Conservation (phyloP, 2,888 invertebrate species). For the Drosophila demipolita region DNA sequence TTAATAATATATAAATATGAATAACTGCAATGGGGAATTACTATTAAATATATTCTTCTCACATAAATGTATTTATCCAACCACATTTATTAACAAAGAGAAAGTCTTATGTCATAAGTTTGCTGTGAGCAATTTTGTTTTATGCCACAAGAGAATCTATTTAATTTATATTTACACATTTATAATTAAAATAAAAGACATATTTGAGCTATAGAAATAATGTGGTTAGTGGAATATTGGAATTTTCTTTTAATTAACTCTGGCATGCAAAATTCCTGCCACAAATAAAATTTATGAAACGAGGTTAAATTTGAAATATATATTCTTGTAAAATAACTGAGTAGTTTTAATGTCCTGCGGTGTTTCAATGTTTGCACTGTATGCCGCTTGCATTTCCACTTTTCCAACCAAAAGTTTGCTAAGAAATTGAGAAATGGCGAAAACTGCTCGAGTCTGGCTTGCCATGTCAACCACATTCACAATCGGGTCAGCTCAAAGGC, state of each 20-base stretch:
- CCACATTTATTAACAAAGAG: no score
- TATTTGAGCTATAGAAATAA: not conserved
- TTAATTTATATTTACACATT: not conserved
- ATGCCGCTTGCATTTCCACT: constrained; percentile 16
- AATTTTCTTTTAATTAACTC: constrained; percentile 51
- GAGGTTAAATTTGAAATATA: constrained; percentile 40
- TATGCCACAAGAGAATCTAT: not conserved
- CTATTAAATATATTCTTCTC: not conserved
- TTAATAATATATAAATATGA: constrained; percentile 10
- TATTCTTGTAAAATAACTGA: constrained; percentile 20
- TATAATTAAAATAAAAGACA: not conserved
- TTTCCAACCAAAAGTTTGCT: constrained; percentile 28
- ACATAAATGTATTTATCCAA: not conserved
- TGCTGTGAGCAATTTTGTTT: not conserved
- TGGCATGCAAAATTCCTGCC: constrained; percentile 19
- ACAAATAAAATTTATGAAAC: constrained; percentile 30
- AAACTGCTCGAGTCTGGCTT: constrained; percentile 33
- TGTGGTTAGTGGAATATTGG: not conserved
- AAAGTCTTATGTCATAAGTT: not conserved
- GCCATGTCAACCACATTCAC: constrained; percentile 43
- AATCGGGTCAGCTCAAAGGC: constrained; percentile 22
- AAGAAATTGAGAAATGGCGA: constrained; percentile 39
- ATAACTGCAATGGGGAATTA: not conserved
- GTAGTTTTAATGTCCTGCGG: constrained; percentile 42
- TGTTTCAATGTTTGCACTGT: constrained; percentile 19